These are phyloP conservation scores for Sebastes cheni DNA, from an alignment of 2,797 vertebrate genomes.

Conservation along the genomic window DNA sequence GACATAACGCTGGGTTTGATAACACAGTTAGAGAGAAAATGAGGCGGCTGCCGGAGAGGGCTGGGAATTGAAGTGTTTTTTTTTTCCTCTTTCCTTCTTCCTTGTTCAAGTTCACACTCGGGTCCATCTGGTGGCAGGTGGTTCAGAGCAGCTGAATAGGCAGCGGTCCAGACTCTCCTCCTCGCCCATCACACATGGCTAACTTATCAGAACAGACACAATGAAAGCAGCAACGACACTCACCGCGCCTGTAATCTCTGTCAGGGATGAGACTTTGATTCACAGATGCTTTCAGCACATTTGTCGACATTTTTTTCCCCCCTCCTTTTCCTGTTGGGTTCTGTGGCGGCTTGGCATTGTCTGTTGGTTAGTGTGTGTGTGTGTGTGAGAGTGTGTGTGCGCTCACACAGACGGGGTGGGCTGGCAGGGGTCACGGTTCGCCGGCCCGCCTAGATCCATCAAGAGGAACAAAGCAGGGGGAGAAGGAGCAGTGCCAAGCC, in stretches of 20 bases:
- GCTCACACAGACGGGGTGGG: slow-evolving; percentile 80
- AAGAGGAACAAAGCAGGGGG: slow-evolving; percentile 81
- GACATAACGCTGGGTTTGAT: slow-evolving; percentile 9
- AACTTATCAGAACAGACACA: slow-evolving; percentile 76
- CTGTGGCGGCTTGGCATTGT: slow-evolving; percentile 65
- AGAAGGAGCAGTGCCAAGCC: slow-evolving; percentile 72
- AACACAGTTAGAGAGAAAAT: slow-evolving; percentile 42
- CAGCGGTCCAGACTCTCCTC: slow-evolving; percentile 52
- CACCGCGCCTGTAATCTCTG: slow-evolving; percentile 76
- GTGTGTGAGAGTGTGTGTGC: slow-evolving; percentile 49
- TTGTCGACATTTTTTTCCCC: slow-evolving; percentile 38
- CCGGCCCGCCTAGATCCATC: slow-evolving; percentile 78
- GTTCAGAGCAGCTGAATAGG: slow-evolving; percentile 72
- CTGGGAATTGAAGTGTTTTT: slow-evolving; percentile 40
- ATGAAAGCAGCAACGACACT: slow-evolving; percentile 60
- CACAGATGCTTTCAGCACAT: slow-evolving; percentile 58
- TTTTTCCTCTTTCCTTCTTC: not conserved
- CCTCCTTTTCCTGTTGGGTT: slow-evolving; percentile 53
- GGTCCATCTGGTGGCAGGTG: slow-evolving; percentile 66
- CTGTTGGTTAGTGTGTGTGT: slow-evolving; percentile 34
- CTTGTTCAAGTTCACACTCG: slow-evolving; percentile 63
- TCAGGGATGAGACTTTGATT: slow-evolving; percentile 69
- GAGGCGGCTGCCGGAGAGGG: slow-evolving; percentile 20
- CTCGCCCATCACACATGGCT: slow-evolving; percentile 75
- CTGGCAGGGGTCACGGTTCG: slow-evolving; percentile 80